Percentiles rank a stretch among this genome's conserved stretches.
Evolutionary conservation across 2,113 vertebrate species (phyloP).

Genomic region (Leptobrachium leishanense): DNA sequence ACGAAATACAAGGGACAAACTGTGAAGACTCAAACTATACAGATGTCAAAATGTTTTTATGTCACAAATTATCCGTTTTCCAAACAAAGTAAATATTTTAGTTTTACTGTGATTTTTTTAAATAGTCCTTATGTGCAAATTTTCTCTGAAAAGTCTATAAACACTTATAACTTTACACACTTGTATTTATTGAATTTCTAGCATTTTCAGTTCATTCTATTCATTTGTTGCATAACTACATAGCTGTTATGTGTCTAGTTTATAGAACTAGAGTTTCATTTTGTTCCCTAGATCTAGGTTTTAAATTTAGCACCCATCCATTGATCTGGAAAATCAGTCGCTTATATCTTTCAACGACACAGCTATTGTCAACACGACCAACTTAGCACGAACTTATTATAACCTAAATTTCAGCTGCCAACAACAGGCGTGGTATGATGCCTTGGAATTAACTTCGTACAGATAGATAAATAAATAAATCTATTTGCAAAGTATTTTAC

Average conservation of each 20-base stretch:
- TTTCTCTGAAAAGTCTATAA: too few relatives aligned
- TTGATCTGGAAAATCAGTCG: constrained; percentile 5
- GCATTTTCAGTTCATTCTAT: not conserved
- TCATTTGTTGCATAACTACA: not conserved
- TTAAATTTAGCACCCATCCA: constrained; percentile 26
- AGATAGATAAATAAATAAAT: not conserved
- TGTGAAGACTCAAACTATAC: not conserved
- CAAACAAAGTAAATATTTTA: too few relatives aligned
- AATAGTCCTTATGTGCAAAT: too few relatives aligned
- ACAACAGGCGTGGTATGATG: not conserved
- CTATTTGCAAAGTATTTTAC: too few relatives aligned
- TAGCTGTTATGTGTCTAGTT: not conserved
- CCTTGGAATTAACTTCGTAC: not conserved
- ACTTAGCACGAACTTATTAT: constrained; percentile 13
- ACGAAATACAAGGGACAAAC: not conserved
- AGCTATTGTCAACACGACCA: constrained; percentile 35
- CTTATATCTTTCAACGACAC: constrained; percentile 26
- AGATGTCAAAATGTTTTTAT: too few relatives aligned
- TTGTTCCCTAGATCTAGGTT: constrained; percentile 4
- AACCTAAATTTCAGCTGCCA: constrained; percentile 10
- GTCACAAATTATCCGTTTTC: too few relatives aligned
- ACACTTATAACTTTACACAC: not conserved
- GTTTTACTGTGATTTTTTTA: too few relatives aligned
- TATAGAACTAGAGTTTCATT: not conserved
- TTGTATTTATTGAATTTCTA: not conserved